These are phyloP conservation scores for Macroramphosus scolopax DNA, from an alignment of 2,797 vertebrate genomes.

Conservation along the genomic window DNA sequence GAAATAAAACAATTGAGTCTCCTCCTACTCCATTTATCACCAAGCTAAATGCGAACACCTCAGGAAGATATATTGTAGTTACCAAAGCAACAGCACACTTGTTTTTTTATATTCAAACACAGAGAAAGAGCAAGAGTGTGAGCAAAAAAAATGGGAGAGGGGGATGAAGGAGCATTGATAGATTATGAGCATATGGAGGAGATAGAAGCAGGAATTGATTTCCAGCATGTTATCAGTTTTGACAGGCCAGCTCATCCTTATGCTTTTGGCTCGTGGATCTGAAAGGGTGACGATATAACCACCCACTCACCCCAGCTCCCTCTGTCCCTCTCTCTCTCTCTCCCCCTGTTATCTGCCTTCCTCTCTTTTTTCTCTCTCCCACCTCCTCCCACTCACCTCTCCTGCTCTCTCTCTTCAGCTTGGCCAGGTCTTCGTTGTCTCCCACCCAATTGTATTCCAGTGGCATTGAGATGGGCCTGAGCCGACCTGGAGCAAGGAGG, in stretches of 20 bases:
- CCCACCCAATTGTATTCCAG: conserved; percentile 99
- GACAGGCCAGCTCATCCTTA: conserved; percentile 69
- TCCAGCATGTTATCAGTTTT: conserved; percentile 67
- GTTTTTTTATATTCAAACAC: conserved; percentile 62
- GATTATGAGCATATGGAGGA: conserved; percentile 58
- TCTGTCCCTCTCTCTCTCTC: too few relatives aligned
- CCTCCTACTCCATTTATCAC: conserved; percentile 68
- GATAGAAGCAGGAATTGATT: conserved; percentile 54
- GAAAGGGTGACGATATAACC: conserved; percentile 70
- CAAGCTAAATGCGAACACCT: conserved; percentile 60
- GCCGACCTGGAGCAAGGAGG: conserved; percentile 83
- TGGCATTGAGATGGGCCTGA: conserved; percentile 99
- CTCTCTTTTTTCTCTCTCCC: conserved; percentile 75
- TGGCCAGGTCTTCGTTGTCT: conserved; percentile 95
- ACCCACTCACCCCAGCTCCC: conserved; percentile 71
- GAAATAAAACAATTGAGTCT: conserved; percentile 63
- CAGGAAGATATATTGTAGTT: conserved; percentile 66
- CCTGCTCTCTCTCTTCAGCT: conserved; percentile 96
- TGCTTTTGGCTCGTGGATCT: conserved; percentile 63
- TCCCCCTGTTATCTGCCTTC: too few relatives aligned
- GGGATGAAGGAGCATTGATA: conserved; percentile 33
- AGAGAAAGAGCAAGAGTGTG: conserved; percentile 37
- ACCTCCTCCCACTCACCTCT: conserved; percentile 80
- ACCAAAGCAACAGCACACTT: conserved; percentile 77
- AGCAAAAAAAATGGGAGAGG: conserved; percentile 7